Evolutionary conservation across 2,113 vertebrate species (phyloP).

Genomic region (Phycodurus eques): DNA sequence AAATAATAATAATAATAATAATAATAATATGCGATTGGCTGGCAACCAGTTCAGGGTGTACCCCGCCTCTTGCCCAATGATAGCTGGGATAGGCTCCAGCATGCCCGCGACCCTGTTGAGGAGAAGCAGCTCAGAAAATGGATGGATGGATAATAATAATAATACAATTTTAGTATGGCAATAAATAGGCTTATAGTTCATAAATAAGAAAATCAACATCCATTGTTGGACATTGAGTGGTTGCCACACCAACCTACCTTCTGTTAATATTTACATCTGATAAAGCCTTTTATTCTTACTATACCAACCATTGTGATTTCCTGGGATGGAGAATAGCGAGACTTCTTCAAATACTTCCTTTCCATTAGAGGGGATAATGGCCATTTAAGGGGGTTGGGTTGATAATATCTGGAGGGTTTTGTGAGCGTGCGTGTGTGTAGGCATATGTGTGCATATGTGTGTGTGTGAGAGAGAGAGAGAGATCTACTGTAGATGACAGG

Average conservation of each 20-base stretch:
- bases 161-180: no score
- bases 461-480: neutral
- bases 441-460: conserved; percentile 3
- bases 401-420: conserved; percentile 1
- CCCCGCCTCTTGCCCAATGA: no score
- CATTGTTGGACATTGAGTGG: no score
- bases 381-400: neutral
- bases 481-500: conserved; percentile 7
- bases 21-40: no score
- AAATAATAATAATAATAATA: no score
- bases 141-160: no score
- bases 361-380: neutral
- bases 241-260: neutral
- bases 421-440: neutral
- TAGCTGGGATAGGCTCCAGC: no score
- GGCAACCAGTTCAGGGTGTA: no score
- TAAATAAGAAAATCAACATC: no score
- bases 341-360: conserved; percentile 2
- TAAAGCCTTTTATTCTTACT: neutral
- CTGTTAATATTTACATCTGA: neutral
- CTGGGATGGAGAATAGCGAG: neutral
- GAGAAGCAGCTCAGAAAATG: no score
- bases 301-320: neutral
- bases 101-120: no score
- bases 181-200: no score